Evolutionary conservation across 2,113 vertebrate genomes (phyloP).

Genomic region (Jacana jacana): DNA sequence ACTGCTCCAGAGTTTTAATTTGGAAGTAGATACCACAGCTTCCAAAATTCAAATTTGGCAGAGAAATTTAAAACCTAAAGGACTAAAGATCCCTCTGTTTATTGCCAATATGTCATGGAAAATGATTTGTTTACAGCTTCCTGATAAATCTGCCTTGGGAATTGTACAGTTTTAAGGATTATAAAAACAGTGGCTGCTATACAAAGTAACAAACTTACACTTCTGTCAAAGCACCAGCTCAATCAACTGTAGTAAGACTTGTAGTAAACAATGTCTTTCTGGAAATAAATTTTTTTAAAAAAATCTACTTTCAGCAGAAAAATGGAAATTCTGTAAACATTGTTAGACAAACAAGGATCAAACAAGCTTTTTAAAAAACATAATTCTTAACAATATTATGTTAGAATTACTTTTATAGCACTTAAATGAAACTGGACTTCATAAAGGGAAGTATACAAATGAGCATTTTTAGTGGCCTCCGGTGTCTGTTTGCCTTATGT

Average conservation of each 20-base stretch:
- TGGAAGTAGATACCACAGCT: neutral
- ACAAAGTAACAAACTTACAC: neutral
- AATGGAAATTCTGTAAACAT: neutral
- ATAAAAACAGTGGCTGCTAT: neutral
- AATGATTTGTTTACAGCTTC: conserved; percentile 42
- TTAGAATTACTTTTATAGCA: neutral
- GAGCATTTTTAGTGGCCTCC: conserved; percentile 6
- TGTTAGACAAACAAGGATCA: neutral
- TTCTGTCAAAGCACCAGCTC: neutral
- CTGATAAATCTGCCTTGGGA: conserved; percentile 53
- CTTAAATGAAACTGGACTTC: neutral
- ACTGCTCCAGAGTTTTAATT: conserved; percentile 57
- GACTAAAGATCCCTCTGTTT: neutral
- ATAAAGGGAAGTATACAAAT: neutral
- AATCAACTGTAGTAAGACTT: neutral
- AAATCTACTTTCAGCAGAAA: neutral
- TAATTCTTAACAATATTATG: neutral
- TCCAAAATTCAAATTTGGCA: neutral
- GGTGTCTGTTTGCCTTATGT: conserved; percentile 31
- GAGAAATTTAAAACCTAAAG: neutral
- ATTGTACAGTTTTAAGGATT: neutral
- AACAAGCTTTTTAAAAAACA: neutral
- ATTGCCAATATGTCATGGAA: conserved; percentile 21
- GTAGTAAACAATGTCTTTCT: neutral
- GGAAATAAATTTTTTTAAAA: neutral